A percentile compares a stretch with the other conserved stretches of the same genome.
Conservation (phyloP, 2,888 invertebrate species). For the Lasioglossum lativentre region DNA sequence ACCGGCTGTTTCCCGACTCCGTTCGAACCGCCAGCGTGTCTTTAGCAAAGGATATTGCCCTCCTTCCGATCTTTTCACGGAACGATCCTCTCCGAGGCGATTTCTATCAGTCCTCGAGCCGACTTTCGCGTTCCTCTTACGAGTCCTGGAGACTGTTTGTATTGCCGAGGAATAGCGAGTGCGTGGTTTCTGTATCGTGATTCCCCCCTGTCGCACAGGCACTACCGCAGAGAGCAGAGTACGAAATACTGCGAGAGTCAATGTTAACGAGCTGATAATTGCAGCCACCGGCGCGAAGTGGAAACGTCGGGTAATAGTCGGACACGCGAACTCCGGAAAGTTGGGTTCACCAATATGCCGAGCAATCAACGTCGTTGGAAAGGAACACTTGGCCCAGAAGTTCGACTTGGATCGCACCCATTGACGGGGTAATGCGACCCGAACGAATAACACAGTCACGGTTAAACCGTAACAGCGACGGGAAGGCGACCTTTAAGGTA, state of each 20-base stretch:
- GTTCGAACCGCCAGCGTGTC: conserved; percentile 29
- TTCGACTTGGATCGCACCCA: conserved; percentile 1
- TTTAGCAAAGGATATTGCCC: conserved; percentile 34
- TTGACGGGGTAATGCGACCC: background rate
- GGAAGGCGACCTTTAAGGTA: background rate
- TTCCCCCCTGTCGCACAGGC: background rate
- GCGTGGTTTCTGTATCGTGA: background rate
- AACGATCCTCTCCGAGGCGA: background rate
- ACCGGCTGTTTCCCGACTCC: conserved; percentile 35
- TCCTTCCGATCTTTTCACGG: background rate
- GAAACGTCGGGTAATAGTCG: background rate
- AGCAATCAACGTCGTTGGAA: background rate
- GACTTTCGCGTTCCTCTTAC: background rate
- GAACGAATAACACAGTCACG: background rate
- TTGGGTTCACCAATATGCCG: conserved; percentile 12
- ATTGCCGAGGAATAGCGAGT: background rate
- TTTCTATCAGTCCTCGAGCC: background rate
- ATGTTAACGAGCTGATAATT: conserved; percentile 2
- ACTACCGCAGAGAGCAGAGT: background rate
- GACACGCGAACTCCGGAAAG: conserved; percentile 15
- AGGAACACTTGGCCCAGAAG: conserved; percentile 6
- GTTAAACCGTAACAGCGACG: background rate
- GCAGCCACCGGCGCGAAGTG: background rate
- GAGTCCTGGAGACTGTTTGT: background rate
- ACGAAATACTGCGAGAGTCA: background rate